Conservation (phyloP, 2,797 vertebrate species). For the Alcedo quadribrachys region DNA sequence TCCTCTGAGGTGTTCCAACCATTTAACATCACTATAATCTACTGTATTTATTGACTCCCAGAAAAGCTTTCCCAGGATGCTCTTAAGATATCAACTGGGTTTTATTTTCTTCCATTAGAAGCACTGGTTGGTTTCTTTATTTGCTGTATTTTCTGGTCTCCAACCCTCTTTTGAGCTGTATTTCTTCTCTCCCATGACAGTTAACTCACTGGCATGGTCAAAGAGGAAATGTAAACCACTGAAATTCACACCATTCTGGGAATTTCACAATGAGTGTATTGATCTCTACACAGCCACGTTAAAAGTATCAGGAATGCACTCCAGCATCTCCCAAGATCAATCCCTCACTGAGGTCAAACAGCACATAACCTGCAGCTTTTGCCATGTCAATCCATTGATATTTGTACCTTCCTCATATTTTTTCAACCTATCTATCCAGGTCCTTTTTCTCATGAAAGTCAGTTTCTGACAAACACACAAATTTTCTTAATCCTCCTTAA, state of each 20-base stretch:
- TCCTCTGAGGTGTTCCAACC: background rate
- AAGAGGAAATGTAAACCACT: conserved; percentile 4
- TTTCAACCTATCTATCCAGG: background rate
- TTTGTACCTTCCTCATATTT: background rate
- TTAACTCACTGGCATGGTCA: background rate
- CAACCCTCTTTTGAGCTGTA: background rate
- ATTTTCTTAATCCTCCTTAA: background rate
- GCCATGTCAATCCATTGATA: background rate
- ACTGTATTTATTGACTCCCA: background rate
- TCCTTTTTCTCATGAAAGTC: background rate
- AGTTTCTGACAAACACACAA: background rate
- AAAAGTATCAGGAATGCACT: background rate
- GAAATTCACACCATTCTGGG: background rate
- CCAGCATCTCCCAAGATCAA: background rate
- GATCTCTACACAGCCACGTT: background rate
- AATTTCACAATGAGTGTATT: background rate
- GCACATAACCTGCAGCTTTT: background rate
- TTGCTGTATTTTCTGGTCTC: background rate
- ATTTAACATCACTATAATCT: background rate
- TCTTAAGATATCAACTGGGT: background rate
- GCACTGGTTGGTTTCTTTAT: background rate
- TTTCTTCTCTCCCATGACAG: background rate
- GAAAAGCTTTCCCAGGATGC: background rate
- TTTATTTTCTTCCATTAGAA: background rate
- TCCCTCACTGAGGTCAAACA: background rate